Base-by-base conservation (phyloP, 1,140 invertebrate species). In the Drosophila pectinifera region DNA sequence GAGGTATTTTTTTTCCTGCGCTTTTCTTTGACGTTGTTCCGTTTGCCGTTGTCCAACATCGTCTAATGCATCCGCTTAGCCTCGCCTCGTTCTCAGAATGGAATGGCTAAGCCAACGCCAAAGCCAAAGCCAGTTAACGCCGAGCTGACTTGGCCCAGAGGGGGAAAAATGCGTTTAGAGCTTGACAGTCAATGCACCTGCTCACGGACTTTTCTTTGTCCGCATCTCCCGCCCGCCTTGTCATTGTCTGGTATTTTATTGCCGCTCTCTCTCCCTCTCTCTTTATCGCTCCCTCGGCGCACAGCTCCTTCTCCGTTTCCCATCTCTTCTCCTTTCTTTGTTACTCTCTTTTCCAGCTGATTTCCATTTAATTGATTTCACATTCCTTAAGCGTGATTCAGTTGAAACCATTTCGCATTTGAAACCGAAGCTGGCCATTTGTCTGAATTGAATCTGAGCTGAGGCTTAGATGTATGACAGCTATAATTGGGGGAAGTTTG, bases 341-440 rank as follows among this genome's bases (percentile, higher is more conserved):
- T 6, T 11, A 13, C 28, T 48, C 22, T 49, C 20, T 73, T 67
- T 56, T 57, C 38, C 61, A 76, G 73, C 67, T 77, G 73, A 81
- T 81, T 81, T 81, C 78, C 78, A 81, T 81, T 81, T 81, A 77
- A 81, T 81, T 77, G 78, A 73, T 73, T 81, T 73, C 78, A 73
- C 78, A 81, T 81, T 81, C 79, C 73, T 38, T 16, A 58, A 61
- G 73, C 48, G 68, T 82, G 79, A 81, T 73, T 81, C 65, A 81
- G 58, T 51, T 46, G 43, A 10, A 46, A 34, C 34, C 16, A 68
- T 48, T 69, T 56, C 26, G 38, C 48, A 38, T n/a, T 54, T 38
- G 31, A 54, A 38, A 54, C 28, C 14, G 20, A 34, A 63, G 38
- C 34, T 58, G 34, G 13, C 16, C 36, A 58, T 45, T 70, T 55